A percentile compares a stretch with the other conserved stretches of the same genome.
Conservation (phyloP, 2,888 invertebrate species). For the Cephus nigrinus region DNA sequence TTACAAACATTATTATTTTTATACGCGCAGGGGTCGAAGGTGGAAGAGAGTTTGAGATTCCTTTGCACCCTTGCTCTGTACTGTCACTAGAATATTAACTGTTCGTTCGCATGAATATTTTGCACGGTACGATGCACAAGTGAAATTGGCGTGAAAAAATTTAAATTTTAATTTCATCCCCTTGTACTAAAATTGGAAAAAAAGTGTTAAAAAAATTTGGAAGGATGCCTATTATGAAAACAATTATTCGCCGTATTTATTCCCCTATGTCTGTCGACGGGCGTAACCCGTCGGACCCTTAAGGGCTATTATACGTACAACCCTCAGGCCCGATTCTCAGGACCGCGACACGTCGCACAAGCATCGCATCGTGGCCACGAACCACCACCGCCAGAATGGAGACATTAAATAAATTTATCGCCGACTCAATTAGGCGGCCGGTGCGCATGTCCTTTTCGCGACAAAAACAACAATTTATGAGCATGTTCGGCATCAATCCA, state of each 20-base stretch:
- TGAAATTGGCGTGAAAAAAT: too few species aligned
- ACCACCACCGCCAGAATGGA: constrained; percentile 29
- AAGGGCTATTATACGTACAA: constrained; percentile 9
- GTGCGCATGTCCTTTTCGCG: constrained; percentile 21
- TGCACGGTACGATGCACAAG: too few species aligned
- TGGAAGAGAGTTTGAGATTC: too few species aligned
- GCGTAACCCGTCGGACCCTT: constrained; percentile 1
- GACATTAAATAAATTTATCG: constrained; percentile 60
- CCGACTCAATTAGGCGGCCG: constrained; percentile 49
- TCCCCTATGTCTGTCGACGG: not conserved
- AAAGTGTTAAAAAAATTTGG: too few species aligned
- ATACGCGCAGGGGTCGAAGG: too few species aligned
- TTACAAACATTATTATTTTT: too few species aligned
- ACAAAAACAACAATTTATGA: constrained; percentile 19
- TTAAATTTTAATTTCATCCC: too few species aligned
- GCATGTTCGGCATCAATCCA: not conserved
- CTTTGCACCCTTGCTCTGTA: too few species aligned
- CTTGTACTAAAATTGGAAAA: too few species aligned
- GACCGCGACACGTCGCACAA: constrained; percentile 26
- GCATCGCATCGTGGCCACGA: not conserved
- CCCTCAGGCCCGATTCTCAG: constrained; percentile 38
- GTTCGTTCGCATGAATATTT: too few species aligned
- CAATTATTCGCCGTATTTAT: not conserved
- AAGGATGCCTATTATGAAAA: not conserved
- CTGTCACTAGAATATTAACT: too few species aligned